Percentiles rank a stretch among this genome's conserved stretches.
Evolutionary conservation across 2,888 invertebrate species (phyloP).

Genomic region (Teleogryllus oceanicus): DNA sequence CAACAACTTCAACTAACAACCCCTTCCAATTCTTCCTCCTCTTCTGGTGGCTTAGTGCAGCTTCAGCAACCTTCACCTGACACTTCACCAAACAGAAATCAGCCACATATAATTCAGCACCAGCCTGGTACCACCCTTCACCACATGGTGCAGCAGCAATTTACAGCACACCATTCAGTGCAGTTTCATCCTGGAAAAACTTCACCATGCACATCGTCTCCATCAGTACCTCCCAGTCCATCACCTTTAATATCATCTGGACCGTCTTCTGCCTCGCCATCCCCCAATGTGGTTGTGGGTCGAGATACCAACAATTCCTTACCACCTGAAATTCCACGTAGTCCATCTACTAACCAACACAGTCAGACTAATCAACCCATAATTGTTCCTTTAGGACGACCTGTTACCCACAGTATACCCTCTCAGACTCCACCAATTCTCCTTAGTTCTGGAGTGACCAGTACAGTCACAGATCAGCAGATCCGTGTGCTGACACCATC

Average conservation of each 20-base stretch:
- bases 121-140: slow-evolving; percentile 37
- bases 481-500: slow-evolving; percentile 85
- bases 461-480: slow-evolving; percentile 64
- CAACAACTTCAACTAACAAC: slow-evolving; percentile 37
- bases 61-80: slow-evolving; percentile 37
- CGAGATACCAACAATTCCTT: slow-evolving; percentile 30
- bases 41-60: not conserved
- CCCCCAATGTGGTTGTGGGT: slow-evolving; percentile 36
- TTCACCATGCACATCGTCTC: slow-evolving; percentile 24
- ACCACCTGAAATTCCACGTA: slow-evolving; percentile 32
- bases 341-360: slow-evolving; percentile 40
- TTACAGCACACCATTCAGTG: slow-evolving; percentile 42
- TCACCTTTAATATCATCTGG: slow-evolving; percentile 18
- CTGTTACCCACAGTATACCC: slow-evolving; percentile 12
- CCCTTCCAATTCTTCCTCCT: slow-evolving; percentile 33
- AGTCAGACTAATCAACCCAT: not conserved
- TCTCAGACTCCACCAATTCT: slow-evolving; percentile 28
- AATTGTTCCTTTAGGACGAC: not conserved
- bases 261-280: slow-evolving; percentile 26
- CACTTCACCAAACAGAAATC: slow-evolving; percentile 29
- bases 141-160: slow-evolving; percentile 39
- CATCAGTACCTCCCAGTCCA: slow-evolving; percentile 28
- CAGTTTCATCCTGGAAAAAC: slow-evolving; percentile 24
- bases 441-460: slow-evolving; percentile 29
- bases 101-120: slow-evolving; percentile 26